A percentile compares a stretch with the other conserved stretches of the same genome.
Evolutionary conservation across 2,888 invertebrate genomes (phyloP).

Genomic region (Hemicrepidius hirtus): DNA sequence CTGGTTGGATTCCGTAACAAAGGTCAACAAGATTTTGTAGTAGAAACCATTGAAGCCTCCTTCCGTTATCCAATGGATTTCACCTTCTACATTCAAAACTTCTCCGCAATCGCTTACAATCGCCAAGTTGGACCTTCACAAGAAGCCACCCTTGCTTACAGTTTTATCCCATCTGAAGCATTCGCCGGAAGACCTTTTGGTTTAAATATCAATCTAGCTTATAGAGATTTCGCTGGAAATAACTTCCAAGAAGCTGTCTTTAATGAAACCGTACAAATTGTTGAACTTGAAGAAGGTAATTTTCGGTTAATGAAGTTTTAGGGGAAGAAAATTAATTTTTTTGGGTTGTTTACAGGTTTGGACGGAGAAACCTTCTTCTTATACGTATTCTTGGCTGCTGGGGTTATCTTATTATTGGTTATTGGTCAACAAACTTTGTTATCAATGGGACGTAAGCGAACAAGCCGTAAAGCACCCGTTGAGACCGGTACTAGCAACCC

Average conservation of each 20-base stretch:
- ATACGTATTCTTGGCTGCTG: slow-evolving; percentile 94
- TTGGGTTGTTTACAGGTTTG: slow-evolving; percentile 73
- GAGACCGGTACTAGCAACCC: slow-evolving; percentile 94
- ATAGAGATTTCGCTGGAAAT: slow-evolving; percentile 85
- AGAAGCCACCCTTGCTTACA: slow-evolving; percentile 96
- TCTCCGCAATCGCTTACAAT: slow-evolving; percentile 92
- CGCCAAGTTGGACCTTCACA: slow-evolving; percentile 91
- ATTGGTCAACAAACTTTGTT: slow-evolving; percentile 91
- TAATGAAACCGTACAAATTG: slow-evolving; percentile 97
- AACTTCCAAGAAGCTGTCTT: slow-evolving; percentile 92
- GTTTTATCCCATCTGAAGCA: slow-evolving; percentile 96
- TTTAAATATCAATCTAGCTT: slow-evolving; percentile 92
- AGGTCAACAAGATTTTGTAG: slow-evolving; percentile 91
- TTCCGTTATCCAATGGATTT: slow-evolving; percentile 99
- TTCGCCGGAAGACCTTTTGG: slow-evolving; percentile 98
- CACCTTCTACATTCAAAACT: slow-evolving; percentile 98
- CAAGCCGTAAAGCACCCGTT: slow-evolving; percentile 76
- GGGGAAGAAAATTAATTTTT: neutral
- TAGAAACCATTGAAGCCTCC: slow-evolving; percentile 96
- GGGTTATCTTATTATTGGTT: slow-evolving; percentile 89
- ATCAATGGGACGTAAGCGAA: slow-evolving; percentile 86
- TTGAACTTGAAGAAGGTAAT: slow-evolving; percentile 92
- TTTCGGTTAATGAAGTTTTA: neutral
- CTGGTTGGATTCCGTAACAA: slow-evolving; percentile 97
- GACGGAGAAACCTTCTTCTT: slow-evolving; percentile 99